phyloP scores from a whole-genome alignment of 2,888 invertebrate genomes.

The Xanthorhoe designata region DNA sequence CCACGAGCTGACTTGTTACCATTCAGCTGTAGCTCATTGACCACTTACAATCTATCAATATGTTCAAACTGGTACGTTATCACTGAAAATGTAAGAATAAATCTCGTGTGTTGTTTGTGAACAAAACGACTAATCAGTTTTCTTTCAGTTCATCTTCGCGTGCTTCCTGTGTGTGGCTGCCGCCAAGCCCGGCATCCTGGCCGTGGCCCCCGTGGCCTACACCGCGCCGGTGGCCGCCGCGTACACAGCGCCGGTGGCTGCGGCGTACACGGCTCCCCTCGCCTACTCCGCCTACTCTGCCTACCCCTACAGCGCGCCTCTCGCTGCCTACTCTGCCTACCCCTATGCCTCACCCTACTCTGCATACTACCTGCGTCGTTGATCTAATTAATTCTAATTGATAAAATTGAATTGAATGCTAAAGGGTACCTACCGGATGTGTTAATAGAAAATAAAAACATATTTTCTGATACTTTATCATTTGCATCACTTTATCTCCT shows the following conservation, averaged over 20 bases:
- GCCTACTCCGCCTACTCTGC: constrained; percentile 57
- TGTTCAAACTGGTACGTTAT: constrained; percentile 77
- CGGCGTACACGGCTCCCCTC: constrained; percentile 59
- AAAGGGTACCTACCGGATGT: constrained; percentile 14
- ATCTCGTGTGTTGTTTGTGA: not conserved
- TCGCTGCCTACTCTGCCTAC: constrained; percentile 59
- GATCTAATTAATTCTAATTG: constrained; percentile 28
- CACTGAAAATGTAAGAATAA: not conserved
- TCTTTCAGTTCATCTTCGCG: constrained; percentile 67
- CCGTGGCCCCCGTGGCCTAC: constrained; percentile 54
- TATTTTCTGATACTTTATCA: not conserved
- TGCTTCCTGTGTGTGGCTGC: constrained; percentile 69
- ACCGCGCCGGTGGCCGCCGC: constrained; percentile 58
- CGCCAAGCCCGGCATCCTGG: constrained; percentile 69
- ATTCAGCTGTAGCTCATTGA: constrained; percentile 55
- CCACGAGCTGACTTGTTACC: constrained; percentile 45
- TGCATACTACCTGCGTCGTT: constrained; percentile 56
- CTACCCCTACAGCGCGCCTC: constrained; percentile 55
- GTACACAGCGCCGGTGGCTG: constrained; percentile 55
- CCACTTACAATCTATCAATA: constrained; percentile 61
- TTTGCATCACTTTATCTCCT: constrained; percentile 1
- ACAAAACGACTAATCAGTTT: constrained; percentile 4
- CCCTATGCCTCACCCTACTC: constrained; percentile 57
- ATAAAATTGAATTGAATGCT: no score
- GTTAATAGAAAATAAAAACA: constrained; percentile 17